Evolutionary conservation across 2,888 invertebrate genomes (phyloP).

Genomic region (Dynastes hyllus): DNA sequence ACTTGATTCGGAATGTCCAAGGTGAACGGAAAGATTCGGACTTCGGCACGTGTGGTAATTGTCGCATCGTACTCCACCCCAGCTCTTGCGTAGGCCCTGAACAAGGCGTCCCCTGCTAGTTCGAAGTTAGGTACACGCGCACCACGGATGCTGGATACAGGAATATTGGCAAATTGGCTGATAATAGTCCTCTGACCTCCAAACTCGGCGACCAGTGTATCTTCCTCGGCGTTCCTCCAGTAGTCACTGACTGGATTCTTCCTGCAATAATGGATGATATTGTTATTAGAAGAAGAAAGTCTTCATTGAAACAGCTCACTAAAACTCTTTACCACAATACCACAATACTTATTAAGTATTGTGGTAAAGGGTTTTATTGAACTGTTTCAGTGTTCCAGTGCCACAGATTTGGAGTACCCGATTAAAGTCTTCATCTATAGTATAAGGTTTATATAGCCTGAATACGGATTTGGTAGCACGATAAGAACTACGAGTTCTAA

Average conservation of each 20-base stretch:
- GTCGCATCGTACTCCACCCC: constrained; percentile 77
- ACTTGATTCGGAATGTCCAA: constrained; percentile 75
- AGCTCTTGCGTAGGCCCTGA: constrained; percentile 73
- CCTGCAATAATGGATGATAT: constrained; percentile 2
- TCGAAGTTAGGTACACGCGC: constrained; percentile 72
- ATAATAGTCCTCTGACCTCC: constrained; percentile 66
- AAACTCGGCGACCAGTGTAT: constrained; percentile 65
- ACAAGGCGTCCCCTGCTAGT: constrained; percentile 75
- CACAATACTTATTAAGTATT: too few species aligned
- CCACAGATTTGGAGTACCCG: too few species aligned
- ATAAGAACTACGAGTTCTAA: too few species aligned
- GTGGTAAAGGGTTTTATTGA: too few species aligned
- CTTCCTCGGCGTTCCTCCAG: constrained; percentile 64
- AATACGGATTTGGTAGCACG: too few species aligned
- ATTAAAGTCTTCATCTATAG: too few species aligned
- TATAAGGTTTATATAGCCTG: too few species aligned
- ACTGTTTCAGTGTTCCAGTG: too few species aligned
- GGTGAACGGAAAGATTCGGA: constrained; percentile 81
- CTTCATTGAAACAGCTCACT: too few species aligned
- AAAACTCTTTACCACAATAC: too few species aligned
- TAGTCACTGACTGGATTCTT: constrained; percentile 59
- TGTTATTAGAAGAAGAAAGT: not conserved
- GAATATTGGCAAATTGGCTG: constrained; percentile 67
- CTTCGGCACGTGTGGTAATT: constrained; percentile 72
- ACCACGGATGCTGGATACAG: constrained; percentile 63